These are phyloP conservation scores for Pantala flavescens DNA, from an alignment of 1,140 invertebrate species.

Conservation along the genomic window DNA sequence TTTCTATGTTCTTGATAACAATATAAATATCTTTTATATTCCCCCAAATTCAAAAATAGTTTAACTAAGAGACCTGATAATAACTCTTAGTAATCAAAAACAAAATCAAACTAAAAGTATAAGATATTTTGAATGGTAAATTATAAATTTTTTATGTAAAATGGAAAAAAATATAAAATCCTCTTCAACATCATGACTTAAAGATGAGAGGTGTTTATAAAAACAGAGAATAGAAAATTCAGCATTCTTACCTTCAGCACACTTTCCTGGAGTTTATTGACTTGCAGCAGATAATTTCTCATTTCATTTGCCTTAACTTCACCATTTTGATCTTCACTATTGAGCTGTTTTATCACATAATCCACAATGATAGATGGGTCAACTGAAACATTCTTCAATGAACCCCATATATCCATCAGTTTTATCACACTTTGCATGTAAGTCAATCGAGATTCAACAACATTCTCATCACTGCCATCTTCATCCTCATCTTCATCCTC, in stretches of 20 bases:
- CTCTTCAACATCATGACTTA: no score
- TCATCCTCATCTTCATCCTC: constrained; percentile 20
- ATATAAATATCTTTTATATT: no score
- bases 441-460: constrained; percentile 23
- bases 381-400: background rate
- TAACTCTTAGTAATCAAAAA: no score
- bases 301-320: background rate
- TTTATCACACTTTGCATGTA: background rate
- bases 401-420: background rate
- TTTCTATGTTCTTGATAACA: no score
- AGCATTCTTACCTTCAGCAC: background rate
- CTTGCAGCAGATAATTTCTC: background rate
- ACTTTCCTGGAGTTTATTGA: background rate
- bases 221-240: no score
- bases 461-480: constrained; percentile 23
- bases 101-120: no score
- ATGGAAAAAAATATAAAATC: no score
- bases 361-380: background rate
- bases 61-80: no score
- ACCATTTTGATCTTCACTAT: background rate
- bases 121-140: no score
- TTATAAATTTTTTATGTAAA: no score
- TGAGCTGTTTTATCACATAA: background rate
- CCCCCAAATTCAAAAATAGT: no score
- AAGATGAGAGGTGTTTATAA: no score